These are phyloP conservation scores for Acanthopleura granulata DNA, from an alignment of 2,888 invertebrate species.

Conservation along the genomic window DNA sequence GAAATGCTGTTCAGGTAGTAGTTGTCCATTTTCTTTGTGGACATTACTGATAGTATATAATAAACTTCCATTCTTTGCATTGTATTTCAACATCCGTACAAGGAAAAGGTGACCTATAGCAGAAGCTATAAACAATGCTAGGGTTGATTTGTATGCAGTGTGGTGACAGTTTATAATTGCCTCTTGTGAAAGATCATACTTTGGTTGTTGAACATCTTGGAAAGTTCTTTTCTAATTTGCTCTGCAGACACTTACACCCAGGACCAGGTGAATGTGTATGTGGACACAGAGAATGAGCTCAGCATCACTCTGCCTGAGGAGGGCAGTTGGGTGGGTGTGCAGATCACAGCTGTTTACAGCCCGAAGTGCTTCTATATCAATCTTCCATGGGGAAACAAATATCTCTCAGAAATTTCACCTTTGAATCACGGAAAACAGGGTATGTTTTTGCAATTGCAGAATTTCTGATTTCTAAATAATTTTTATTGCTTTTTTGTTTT, in stretches of 20 bases:
- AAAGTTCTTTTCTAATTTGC: too few relatives aligned
- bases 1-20: too few relatives aligned
- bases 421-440: too few relatives aligned
- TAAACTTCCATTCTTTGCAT: too few relatives aligned
- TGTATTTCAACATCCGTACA: too few relatives aligned
- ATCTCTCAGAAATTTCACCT: slow-evolving; percentile 28
- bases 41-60: too few relatives aligned
- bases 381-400: slow-evolving; percentile 58
- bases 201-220: too few relatives aligned
- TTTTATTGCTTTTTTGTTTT: too few relatives aligned
- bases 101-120: not conserved
- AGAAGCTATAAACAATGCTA: not conserved
- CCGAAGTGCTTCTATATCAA: slow-evolving; percentile 65
- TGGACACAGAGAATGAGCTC: not conserved
- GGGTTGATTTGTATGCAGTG: not conserved
- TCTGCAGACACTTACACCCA: not conserved
- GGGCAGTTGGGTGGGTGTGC: slow-evolving; percentile 55
- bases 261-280: not conserved
- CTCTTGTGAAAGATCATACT: not conserved
- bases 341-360: slow-evolving; percentile 54
- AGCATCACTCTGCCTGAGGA: slow-evolving; percentile 40
- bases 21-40: too few relatives aligned
- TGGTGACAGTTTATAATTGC: not conserved
- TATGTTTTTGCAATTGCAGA: too few relatives aligned
- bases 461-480: too few relatives aligned